Base-by-base conservation (phyloP, 2,888 invertebrate genomes). In the Clostera curtula region DNA sequence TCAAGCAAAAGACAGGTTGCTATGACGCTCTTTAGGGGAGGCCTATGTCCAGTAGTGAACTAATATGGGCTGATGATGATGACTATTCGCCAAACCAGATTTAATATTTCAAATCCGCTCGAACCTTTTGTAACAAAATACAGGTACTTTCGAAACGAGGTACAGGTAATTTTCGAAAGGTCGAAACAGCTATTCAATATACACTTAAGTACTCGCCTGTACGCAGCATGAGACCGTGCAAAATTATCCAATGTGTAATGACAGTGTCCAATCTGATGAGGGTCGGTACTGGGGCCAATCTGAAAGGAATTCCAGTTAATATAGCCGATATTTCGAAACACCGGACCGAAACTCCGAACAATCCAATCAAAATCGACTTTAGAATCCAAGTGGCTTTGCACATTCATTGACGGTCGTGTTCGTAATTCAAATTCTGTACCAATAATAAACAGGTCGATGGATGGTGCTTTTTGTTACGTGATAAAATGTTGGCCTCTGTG, bases 181-280 rank as follows among this genome's bases (percentile, higher is more conserved):
- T 20, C 15, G 9, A 11, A 27, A 27, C 7, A 1, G n/a, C 23
- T 31, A 24, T 18, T 17, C 7, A 20, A 23, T 33, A 21, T 24
- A 13, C 37, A 33, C 35, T 49, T 50, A 32, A 43, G 40, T 36
- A 33, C 47, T 19, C 27, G 45, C 17, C 44, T 41, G 46, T 58
- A 59, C 59, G 36, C 31, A 50, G 60, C 55, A 54, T 49, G 54
- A 51, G 57, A 46, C 54, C 49, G 56, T 58, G 54, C 56, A 40
- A 64, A 73, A 72, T 69, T 61, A 69, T 70, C 64, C 62, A 59
- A 63, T 67, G 60, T 69, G 65, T 74, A 76, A 75, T 70, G 75
- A 71, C 72, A 70, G 60, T 64, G 69, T 66, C 71, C 68, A 56
- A 66, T 60, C 59, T 72, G 74, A 76, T 62, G 60, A 72, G 73